Conservation (phyloP, 2,113 vertebrate genomes). For the Lampris megalopsis region DNA sequence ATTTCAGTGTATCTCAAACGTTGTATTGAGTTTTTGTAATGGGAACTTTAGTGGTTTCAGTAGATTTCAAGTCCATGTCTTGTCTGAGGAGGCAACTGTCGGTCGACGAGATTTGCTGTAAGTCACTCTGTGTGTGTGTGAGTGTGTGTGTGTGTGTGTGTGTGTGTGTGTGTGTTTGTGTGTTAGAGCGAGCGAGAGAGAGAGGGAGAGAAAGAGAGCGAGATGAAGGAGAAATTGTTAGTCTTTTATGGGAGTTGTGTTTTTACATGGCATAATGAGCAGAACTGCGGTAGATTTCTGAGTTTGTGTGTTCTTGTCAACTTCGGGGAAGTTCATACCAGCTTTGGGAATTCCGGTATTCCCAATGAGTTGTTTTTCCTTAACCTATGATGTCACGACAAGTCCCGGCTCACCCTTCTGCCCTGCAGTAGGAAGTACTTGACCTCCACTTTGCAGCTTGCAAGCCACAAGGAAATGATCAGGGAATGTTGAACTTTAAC, state of each 20-base stretch:
- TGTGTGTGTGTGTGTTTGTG: background rate
- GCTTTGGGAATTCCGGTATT: conserved; percentile 38
- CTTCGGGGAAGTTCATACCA: conserved; percentile 33
- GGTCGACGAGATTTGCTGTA: conserved; percentile 8
- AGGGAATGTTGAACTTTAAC: conserved; percentile 59
- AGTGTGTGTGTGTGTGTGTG: conserved; percentile 12
- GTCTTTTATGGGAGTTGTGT: background rate
- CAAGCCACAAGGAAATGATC: conserved; percentile 57
- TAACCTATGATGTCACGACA: conserved; percentile 49
- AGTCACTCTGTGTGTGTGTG: conserved; percentile 12
- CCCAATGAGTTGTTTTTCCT: conserved; percentile 39
- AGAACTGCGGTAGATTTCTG: conserved; percentile 43
- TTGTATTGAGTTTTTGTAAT: conserved; percentile 25
- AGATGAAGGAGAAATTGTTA: too few relatives aligned
- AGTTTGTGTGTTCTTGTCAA: background rate
- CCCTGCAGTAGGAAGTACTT: conserved; percentile 6
- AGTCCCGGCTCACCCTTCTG: conserved; percentile 36
- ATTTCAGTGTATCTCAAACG: conserved; percentile 14
- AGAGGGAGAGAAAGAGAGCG: too few relatives aligned
- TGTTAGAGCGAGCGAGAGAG: too few relatives aligned
- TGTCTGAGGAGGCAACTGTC: conserved; percentile 15
- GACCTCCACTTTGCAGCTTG: conserved; percentile 28
- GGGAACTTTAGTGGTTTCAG: conserved; percentile 20
- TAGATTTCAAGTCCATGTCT: conserved; percentile 18
- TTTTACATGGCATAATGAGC: conserved; percentile 25